Conservation (phyloP, 1,140 invertebrate species). For the Babylonia areolata region DNA sequence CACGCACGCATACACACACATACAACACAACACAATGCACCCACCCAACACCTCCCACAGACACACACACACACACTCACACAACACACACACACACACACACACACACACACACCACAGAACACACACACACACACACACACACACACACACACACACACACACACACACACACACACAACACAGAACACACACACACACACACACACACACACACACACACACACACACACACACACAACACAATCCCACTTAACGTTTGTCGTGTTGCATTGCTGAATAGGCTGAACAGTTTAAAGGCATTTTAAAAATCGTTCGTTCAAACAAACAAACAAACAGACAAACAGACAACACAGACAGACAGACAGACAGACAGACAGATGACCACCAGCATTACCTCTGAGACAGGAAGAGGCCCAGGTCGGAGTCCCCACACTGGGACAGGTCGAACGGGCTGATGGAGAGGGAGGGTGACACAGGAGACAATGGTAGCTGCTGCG, state of each 20-base stretch:
- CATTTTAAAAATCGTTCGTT: too few species aligned
- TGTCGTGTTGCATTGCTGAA: too few species aligned
- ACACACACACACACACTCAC: too few species aligned
- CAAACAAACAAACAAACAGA: too few species aligned
- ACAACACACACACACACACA: too few species aligned
- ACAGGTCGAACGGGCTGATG: conserved; percentile 40
- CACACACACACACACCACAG: too few species aligned
- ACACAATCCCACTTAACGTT: neutral
- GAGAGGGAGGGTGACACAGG: conserved; percentile 26
- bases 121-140: too few species aligned
- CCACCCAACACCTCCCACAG: too few species aligned
- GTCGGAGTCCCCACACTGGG: conserved; percentile 47
- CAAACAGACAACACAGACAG: too few species aligned
- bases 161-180: too few species aligned
- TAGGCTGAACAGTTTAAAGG: neutral
- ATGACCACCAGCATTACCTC: conserved; percentile 37
- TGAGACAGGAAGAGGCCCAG: conserved; percentile 47
- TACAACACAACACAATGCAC: too few species aligned
- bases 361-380: too few species aligned
- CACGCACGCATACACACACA: neutral
- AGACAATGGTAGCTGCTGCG: conserved; percentile 12
- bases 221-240: neutral
- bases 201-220: conserved; percentile 1
- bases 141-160: conserved; percentile 2
- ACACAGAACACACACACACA: neutral